Conservation (phyloP, 2,797 vertebrate genomes). For the Rousettus madagascariensis region DNA sequence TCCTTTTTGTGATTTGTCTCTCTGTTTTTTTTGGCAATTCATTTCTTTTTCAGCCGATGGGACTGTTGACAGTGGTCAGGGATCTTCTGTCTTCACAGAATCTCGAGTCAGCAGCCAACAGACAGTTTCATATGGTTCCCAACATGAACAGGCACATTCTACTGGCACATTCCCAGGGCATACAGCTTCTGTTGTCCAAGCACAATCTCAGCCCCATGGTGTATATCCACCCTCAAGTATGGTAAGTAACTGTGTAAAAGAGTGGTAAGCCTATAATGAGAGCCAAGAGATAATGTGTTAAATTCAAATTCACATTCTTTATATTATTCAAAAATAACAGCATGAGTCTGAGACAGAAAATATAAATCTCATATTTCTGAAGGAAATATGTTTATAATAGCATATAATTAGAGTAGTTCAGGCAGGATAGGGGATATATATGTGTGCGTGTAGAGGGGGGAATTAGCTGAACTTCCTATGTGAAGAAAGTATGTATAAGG, state of each 20-base stretch:
- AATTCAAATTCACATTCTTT: constrained; percentile 19
- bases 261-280: neutral
- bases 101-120: constrained; percentile 91
- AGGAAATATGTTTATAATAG: neutral
- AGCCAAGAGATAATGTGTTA: neutral
- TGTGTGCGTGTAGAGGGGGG: neutral
- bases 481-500: neutral
- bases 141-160: constrained; percentile 87
- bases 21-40: constrained; percentile 2
- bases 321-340: neutral
- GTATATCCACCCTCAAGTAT: constrained; percentile 87
- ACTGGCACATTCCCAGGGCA: constrained; percentile 84
- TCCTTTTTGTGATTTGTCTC: constrained; percentile 45
- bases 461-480: neutral
- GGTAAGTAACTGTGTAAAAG: constrained; percentile 88
- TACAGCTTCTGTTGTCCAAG: constrained; percentile 81
- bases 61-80: constrained; percentile 93
- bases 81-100: constrained; percentile 93
- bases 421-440: neutral
- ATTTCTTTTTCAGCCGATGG: constrained; percentile 88
- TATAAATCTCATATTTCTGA: neutral
- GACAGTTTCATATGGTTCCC: constrained; percentile 91
- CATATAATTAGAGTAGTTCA: neutral
- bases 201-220: constrained; percentile 84
- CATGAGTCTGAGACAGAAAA: neutral